A percentile compares a stretch with the other conserved stretches of the same genome.
phyloP scores from a whole-genome alignment of 2,797 vertebrate species.

The Arctocebus calabarensis region DNA sequence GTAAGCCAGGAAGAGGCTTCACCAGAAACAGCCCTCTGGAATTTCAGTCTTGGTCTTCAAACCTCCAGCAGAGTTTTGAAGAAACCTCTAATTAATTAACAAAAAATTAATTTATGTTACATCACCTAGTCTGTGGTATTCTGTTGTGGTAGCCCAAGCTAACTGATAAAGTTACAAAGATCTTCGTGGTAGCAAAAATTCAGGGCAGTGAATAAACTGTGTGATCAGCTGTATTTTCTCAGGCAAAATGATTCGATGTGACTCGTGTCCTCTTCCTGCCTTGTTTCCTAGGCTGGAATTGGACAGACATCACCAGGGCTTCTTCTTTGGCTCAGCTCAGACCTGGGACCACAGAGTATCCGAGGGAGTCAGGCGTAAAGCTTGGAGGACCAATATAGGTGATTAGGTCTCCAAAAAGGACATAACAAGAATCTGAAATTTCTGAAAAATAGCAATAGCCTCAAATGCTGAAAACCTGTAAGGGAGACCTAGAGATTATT shows the following conservation, averaged over 20 bases:
- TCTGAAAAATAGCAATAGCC: neutral
- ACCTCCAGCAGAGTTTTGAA: neutral
- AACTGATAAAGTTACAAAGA: neutral
- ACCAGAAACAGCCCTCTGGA: neutral
- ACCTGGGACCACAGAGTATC: neutral
- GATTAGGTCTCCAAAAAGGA: neutral
- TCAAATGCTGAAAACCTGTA: neutral
- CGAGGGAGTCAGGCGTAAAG: neutral
- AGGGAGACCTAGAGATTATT: neutral
- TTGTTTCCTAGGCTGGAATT: neutral
- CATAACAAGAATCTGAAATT: neutral
- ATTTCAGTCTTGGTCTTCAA: neutral
- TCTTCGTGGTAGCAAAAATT: neutral
- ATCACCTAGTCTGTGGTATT: neutral
- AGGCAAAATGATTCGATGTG: neutral
- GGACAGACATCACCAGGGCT: neutral
- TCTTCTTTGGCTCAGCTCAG: neutral
- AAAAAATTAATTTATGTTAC: constrained; percentile 18
- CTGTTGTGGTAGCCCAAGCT: neutral
- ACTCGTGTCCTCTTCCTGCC: neutral
- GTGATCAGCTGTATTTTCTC: neutral
- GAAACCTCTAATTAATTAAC: too few relatives aligned
- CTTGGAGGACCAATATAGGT: neutral
- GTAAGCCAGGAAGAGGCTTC: neutral
- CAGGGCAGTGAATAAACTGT: neutral